Evolutionary conservation across 1,140 invertebrate genomes (phyloP).

Genomic region (Panagrolaimus sp.): DNA sequence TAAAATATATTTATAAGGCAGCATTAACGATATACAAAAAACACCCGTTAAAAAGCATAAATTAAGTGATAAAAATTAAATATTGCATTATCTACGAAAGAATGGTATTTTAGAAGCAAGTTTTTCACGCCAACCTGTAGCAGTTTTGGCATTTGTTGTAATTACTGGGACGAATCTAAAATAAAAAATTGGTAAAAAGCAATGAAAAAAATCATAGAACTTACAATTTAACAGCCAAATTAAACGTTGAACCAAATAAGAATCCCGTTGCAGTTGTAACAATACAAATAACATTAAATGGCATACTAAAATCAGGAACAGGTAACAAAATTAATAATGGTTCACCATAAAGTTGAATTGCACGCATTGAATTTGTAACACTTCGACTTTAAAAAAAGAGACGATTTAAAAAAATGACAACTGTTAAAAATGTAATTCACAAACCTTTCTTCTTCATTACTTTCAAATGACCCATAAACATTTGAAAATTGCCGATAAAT

Average conservation of each 20-base stretch:
- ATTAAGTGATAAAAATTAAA: too few species aligned
- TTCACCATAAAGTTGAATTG: conserved; percentile 71
- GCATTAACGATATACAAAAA: neutral
- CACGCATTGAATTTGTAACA: neutral
- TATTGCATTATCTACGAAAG: too few species aligned
- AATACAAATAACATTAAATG: conserved; percentile 96
- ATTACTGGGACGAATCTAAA: neutral
- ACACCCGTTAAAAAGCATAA: too few species aligned
- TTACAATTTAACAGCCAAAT: conserved; percentile 80
- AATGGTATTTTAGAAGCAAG: too few species aligned
- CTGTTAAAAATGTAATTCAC: neutral
- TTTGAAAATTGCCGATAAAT: conserved; percentile 14
- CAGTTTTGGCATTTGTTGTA: too few species aligned
- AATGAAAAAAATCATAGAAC: neutral
- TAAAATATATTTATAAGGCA: neutral
- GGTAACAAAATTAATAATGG: conserved; percentile 84
- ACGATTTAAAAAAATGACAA: neutral
- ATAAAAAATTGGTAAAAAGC: conserved; percentile 11
- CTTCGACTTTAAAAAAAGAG: conserved; percentile 9
- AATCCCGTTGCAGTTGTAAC: conserved; percentile 85
- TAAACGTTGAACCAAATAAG: conserved; percentile 92
- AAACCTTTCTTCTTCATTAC: conserved; percentile 12
- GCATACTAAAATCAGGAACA: conserved; percentile 99
- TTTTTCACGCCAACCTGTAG: too few species aligned
- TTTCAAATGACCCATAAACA: conserved; percentile 4